These are phyloP conservation scores for Aphelinus atriplicis DNA, from an alignment of 1,140 invertebrate species.

Conservation along the genomic window DNA sequence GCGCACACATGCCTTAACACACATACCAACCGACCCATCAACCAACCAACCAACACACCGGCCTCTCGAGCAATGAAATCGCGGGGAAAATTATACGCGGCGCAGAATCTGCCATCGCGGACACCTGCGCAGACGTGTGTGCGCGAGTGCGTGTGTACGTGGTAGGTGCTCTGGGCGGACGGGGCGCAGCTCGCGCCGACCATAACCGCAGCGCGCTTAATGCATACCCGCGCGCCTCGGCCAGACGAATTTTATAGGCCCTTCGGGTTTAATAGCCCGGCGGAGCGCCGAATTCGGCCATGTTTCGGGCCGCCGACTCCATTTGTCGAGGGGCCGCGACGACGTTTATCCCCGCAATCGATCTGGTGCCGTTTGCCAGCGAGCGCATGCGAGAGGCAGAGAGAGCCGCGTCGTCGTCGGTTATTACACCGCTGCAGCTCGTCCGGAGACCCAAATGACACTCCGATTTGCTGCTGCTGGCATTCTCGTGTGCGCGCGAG, in stretches of 20 bases:
- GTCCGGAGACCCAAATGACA: not conserved
- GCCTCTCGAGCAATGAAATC: slow-evolving; percentile 33
- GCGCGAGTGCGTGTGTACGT: too few relatives aligned
- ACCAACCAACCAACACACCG: too few relatives aligned
- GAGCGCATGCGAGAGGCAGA: too few relatives aligned
- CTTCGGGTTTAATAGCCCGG: slow-evolving; percentile 62
- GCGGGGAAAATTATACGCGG: slow-evolving; percentile 38
- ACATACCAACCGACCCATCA: too few relatives aligned
- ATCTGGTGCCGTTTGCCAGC: too few relatives aligned
- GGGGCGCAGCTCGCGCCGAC: not conserved
- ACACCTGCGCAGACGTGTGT: slow-evolving; percentile 6
- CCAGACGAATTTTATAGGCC: slow-evolving; percentile 67
- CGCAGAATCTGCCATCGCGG: not conserved
- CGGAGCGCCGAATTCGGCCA: slow-evolving; percentile 15
- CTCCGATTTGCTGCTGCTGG: not conserved
- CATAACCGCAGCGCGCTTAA: slow-evolving; percentile 59
- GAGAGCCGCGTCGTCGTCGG: too few relatives aligned
- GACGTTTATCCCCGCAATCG: too few relatives aligned
- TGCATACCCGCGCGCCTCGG: slow-evolving; percentile 38
- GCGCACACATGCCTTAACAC: too few relatives aligned
- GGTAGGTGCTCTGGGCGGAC: too few relatives aligned
- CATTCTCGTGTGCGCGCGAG: not conserved
- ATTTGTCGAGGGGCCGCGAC: not conserved
- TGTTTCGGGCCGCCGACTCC: slow-evolving; percentile 5
- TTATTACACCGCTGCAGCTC: too few relatives aligned